phyloP scores from a whole-genome alignment of 2,113 vertebrate species.

The Engraulis encrasicolus region DNA sequence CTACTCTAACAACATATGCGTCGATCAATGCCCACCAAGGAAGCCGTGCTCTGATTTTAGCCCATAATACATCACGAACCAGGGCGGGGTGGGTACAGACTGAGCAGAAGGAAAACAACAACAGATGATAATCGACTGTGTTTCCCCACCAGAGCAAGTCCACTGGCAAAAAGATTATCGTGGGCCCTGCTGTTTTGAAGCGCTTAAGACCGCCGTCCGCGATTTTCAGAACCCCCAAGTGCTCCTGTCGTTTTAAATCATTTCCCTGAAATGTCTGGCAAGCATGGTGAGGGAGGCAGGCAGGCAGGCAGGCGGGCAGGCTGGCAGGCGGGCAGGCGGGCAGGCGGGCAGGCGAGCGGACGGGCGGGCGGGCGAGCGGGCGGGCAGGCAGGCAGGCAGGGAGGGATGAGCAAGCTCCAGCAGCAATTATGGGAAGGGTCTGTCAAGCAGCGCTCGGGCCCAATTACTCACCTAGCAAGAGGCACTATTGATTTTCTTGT shows the following conservation, averaged over 20 bases:
- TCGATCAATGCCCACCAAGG: conserved; percentile 48
- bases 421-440: neutral
- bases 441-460: neutral
- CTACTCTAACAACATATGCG: conserved; percentile 47
- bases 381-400: too few relatives aligned
- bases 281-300: too few relatives aligned
- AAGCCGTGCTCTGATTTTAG: conserved; percentile 40
- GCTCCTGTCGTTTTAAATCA: neutral
- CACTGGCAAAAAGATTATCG: neutral
- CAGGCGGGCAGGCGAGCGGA: too few relatives aligned
- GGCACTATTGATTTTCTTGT: conserved; percentile 33
- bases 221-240: neutral
- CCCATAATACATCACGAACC: conserved; percentile 2
- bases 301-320: too few relatives aligned
- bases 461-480: conserved; percentile 33
- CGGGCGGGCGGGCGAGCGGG: too few relatives aligned
- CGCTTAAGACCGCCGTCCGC: neutral
- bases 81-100: neutral
- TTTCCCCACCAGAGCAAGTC: conserved; percentile 4
- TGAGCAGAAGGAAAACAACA: neutral
- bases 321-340: too few relatives aligned
- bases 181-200: neutral
- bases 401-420: neutral
- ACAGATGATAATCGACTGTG: neutral
- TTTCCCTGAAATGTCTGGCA: neutral